Evolutionary conservation across 2,888 invertebrate species (phyloP), one percentile per base, ranked within the genome.

Genomic region (Fissipunctia ypsillon): DNA sequence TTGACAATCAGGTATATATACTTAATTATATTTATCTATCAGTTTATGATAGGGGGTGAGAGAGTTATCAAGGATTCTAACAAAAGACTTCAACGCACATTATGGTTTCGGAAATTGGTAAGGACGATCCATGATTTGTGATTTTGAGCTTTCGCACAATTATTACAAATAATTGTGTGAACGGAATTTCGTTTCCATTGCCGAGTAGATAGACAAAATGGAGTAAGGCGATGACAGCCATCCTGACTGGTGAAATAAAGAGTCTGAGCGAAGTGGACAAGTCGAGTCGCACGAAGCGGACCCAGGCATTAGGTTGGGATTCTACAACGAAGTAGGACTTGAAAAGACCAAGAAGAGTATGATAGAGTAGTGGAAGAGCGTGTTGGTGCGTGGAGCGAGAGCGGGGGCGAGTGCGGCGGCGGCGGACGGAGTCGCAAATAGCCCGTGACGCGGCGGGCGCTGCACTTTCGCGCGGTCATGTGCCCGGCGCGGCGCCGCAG

Each of bases 391-490:
- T 74, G 82, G 72, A 84, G 82, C 73, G 78, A 71, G 81, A 79
- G 86, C 76, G 72, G 80, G 74, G 54, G 77, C 76, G 73, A 76
- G 73, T 41, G 78, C 73, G 78, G 70, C 70, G 82, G 73, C 59
- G 75, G 81, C 77, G 80, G 84, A 86, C 87, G 88, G 89, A 87
- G 93, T 93, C 94, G 94, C 94, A 95, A 95, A 95, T 95, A 95
- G 95, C 94, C 95, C 94, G 94, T 94, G 95, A 95, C 95, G 95
- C 94, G 93, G 91, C 94, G 95, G 93, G 92, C 95, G 95, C 94
- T 95, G 95, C 95, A 95, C 95, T 95, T 94, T 94, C 93, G 95
- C 94, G 95, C 95, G 95, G 95, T 94, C 95, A 93, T 93, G 92
- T 91, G 94, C 94, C 94, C 94, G 94, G 94, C 94, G 94, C 94